Evolutionary conservation across 2,797 vertebrate genomes (phyloP).

Genomic region (Discoglossus pictus): DNA sequence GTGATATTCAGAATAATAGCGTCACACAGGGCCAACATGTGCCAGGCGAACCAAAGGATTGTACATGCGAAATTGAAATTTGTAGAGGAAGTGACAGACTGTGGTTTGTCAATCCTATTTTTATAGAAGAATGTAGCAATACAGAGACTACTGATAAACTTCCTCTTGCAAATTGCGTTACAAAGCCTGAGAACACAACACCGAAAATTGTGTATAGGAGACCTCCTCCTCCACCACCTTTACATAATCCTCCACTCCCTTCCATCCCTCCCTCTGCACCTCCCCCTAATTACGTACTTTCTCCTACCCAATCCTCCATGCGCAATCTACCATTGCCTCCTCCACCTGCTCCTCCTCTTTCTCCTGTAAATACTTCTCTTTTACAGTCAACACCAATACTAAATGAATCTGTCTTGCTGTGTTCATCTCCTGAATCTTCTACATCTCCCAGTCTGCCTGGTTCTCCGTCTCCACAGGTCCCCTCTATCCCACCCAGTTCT

Average conservation of each 20-base stretch:
- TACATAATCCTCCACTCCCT: conserved; percentile 65
- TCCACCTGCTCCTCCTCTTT: background rate
- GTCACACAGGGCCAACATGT: conserved; percentile 52
- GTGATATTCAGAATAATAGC: conserved; percentile 38
- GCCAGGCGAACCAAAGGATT: conserved; percentile 57
- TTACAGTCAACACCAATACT: background rate
- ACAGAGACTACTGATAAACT: conserved; percentile 49
- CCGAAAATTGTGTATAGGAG: conserved; percentile 59
- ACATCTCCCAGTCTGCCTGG: background rate
- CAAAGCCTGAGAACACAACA: conserved; percentile 16
- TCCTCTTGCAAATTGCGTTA: conserved; percentile 60
- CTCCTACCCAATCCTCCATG: background rate
- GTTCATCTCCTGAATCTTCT: background rate
- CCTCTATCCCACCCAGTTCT: background rate
- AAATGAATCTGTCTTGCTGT: background rate
- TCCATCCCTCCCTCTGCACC: conserved; percentile 54
- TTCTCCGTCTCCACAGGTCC: background rate
- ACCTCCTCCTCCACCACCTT: conserved; percentile 63
- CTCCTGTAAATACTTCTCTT: background rate
- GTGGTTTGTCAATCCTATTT: conserved; percentile 87
- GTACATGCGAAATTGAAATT: conserved; percentile 74
- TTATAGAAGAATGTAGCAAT: conserved; percentile 77
- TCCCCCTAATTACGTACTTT: conserved; percentile 3
- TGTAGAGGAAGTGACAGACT: conserved; percentile 71
- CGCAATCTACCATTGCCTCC: background rate